Conservation (phyloP, 2,797 vertebrate species). For the Danio kyathit region DNA sequence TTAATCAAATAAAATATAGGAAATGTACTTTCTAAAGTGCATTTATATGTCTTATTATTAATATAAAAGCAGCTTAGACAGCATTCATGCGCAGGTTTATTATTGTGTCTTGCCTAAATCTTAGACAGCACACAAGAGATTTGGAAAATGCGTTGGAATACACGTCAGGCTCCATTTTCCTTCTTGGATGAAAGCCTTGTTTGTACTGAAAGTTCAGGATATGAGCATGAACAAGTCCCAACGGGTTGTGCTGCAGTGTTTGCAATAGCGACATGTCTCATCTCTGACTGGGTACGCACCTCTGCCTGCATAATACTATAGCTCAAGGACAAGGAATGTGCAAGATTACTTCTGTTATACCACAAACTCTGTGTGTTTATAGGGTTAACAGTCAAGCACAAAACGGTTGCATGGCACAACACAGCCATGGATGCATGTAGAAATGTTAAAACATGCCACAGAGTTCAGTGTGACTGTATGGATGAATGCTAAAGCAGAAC, state of each 20-base stretch:
- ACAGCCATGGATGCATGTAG: neutral
- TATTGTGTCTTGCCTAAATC: neutral
- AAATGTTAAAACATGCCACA: neutral
- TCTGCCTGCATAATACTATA: slow-evolving; percentile 4
- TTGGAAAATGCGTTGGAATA: slow-evolving; percentile 5
- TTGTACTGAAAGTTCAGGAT: slow-evolving; percentile 13
- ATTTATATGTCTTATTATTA: neutral
- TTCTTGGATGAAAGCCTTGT: slow-evolving; percentile 8
- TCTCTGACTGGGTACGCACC: neutral
- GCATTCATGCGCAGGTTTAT: neutral
- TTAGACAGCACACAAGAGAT: slow-evolving; percentile 26
- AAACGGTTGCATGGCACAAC: slow-evolving; percentile 3
- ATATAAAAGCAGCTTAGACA: neutral
- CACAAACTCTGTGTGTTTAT: neutral
- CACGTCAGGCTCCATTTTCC: slow-evolving; percentile 9
- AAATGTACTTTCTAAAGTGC: neutral
- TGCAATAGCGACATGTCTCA: slow-evolving; percentile 2
- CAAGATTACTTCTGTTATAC: neutral
- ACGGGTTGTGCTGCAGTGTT: slow-evolving; percentile 14
- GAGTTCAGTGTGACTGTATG: neutral
- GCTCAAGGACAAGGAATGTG: neutral
- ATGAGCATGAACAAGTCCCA: slow-evolving; percentile 23
- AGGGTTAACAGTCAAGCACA: neutral
- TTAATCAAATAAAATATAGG: fast-evolving
- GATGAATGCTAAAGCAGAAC: neutral